Evolutionary conservation across 2,113 vertebrate genomes (phyloP).

Genomic region (Urocolius indicus): DNA sequence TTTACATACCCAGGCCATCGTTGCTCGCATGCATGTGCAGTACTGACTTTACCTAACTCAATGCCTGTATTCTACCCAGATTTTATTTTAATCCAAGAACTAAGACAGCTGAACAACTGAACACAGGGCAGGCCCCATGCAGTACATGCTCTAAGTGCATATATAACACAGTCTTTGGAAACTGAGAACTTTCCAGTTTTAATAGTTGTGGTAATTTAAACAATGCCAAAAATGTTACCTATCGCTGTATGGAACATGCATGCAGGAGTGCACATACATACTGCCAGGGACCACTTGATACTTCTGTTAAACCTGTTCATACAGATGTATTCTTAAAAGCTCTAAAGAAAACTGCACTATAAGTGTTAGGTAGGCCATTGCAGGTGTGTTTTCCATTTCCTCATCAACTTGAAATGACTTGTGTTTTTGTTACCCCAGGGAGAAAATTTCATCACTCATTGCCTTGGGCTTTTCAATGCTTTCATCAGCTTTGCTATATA

Average conservation of each 20-base stretch:
- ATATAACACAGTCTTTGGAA: not conserved
- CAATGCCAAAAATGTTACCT: not conserved
- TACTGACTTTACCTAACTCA: not conserved
- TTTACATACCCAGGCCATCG: not conserved
- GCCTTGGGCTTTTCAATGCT: not conserved
- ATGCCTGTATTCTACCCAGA: not conserved
- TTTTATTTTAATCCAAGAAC: not conserved
- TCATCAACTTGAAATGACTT: not conserved
- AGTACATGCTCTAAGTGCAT: not conserved
- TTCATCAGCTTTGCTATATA: not conserved
- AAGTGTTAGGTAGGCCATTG: not conserved
- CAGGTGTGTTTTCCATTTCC: not conserved
- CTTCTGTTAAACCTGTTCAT: not conserved
- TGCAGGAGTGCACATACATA: rapidly evolving
- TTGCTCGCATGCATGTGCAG: not conserved
- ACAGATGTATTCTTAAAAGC: not conserved
- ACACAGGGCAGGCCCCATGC: not conserved
- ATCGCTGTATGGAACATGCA: rapidly evolving
- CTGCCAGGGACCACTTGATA: not conserved
- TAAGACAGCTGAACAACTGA: not conserved
- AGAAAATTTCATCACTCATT: not conserved
- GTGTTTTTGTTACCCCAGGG: not conserved
- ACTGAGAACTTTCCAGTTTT: not conserved
- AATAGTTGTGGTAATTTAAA: not conserved
- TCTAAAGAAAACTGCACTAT: not conserved